Percentiles rank a stretch among this genome's conserved stretches.
Conservation (phyloP, 2,888 invertebrate species). For the Ferdinandea cuprea region DNA sequence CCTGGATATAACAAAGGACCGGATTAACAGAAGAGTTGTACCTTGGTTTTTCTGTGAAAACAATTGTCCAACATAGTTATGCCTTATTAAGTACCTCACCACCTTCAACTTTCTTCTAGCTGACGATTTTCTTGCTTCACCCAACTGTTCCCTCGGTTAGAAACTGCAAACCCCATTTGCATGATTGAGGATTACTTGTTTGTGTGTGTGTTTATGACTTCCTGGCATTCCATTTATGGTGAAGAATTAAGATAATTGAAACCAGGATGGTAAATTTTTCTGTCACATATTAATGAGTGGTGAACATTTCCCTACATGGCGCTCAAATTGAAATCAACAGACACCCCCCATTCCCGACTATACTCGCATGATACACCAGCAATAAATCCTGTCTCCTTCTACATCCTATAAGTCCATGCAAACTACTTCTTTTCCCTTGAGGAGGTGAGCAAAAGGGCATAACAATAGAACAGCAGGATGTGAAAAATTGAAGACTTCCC, state of each 20-base stretch:
- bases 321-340: conserved; percentile 61
- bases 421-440: neutral
- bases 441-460: conserved; percentile 4
- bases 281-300: conserved; percentile 71
- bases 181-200: conserved; percentile 9
- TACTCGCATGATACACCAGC: conserved; percentile 6
- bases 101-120: no score
- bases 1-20: no score
- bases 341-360: neutral
- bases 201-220: conserved; percentile 5
- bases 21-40: no score
- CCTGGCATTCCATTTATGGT: conserved; percentile 41
- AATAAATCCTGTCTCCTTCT: conserved; percentile 49
- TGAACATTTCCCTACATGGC: conserved; percentile 33
- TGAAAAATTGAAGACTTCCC: conserved; percentile 43
- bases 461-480: conserved; percentile 39
- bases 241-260: conserved; percentile 66
- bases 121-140: conserved; percentile 11
- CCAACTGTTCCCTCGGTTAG: conserved; percentile 13
- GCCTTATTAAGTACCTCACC: no score
- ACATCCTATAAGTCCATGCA: no score
- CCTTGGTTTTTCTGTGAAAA: no score
- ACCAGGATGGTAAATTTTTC: conserved; percentile 55
- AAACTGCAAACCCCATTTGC: no score
- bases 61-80: no score